These are phyloP conservation scores for Chelmon rostratus DNA, from an alignment of 2,797 vertebrate genomes.

Conservation along the genomic window DNA sequence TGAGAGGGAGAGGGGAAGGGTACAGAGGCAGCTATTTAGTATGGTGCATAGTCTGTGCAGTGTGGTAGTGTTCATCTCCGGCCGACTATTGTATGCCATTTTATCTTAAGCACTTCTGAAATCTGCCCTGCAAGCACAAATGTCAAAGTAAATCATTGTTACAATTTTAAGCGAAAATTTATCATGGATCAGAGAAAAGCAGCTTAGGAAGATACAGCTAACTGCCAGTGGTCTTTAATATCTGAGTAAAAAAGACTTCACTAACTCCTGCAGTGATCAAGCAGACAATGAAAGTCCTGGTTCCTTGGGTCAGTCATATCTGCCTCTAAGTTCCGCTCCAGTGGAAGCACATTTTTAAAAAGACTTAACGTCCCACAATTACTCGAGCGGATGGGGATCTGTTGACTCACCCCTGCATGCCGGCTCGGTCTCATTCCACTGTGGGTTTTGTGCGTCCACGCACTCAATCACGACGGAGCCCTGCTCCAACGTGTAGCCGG, in stretches of 20 bases:
- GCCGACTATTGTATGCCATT: conserved; percentile 64
- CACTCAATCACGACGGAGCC: conserved; percentile 97
- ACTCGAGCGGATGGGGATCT: conserved; percentile 28
- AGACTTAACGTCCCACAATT: conserved; percentile 44
- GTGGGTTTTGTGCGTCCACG: conserved; percentile 90
- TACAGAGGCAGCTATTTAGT: conserved; percentile 47
- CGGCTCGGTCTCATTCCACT: conserved; percentile 99
- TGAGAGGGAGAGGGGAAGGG: conserved; percentile 34
- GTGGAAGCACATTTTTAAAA: conserved; percentile 39
- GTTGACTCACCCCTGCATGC: conserved; percentile 92
- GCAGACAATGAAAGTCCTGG: conserved; percentile 56
- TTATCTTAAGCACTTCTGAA: conserved; percentile 73
- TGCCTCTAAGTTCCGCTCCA: conserved; percentile 35
- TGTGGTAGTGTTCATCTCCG: conserved; percentile 48
- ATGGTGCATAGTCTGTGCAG: conserved; percentile 37
- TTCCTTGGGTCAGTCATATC: conserved; percentile 51
- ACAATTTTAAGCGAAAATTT: conserved; percentile 64
- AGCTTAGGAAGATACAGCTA: conserved; percentile 68
- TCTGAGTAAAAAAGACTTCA: conserved; percentile 62
- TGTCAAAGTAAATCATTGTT: conserved; percentile 68
- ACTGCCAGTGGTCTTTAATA: conserved; percentile 63
- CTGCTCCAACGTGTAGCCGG: conserved; percentile 97
- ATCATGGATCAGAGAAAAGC: conserved; percentile 75
- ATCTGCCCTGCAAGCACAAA: conserved; percentile 65
- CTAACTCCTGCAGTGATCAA: conserved; percentile 61